A percentile compares a stretch with the other conserved stretches of the same genome.
These are phyloP conservation scores for Enteromius argenteus DNA, from an alignment of 2,797 vertebrate species.

Conservation along the genomic window DNA sequence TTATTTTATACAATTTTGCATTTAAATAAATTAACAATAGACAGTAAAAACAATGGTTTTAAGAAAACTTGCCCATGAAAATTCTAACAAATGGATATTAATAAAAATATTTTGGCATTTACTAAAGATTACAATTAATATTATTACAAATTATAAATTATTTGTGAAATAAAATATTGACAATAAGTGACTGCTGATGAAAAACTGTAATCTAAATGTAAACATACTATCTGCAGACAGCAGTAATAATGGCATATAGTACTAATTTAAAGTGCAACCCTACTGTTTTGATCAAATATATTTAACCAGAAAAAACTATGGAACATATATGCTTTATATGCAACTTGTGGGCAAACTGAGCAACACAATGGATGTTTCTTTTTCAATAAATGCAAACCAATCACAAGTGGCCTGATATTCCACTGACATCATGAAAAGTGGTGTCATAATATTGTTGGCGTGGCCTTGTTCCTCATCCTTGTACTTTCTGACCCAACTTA, in stretches of 20 bases:
- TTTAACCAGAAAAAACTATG: not conserved
- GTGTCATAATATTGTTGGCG: slow-evolving; percentile 22
- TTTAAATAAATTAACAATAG: not conserved
- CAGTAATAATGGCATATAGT: not conserved
- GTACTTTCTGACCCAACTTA: not conserved
- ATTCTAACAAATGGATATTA: not conserved
- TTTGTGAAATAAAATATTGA: not conserved
- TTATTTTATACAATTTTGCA: not conserved
- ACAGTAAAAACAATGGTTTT: not conserved
- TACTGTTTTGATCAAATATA: not conserved
- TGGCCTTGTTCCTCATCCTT: not conserved
- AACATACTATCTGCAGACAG: not conserved
- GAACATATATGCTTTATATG: not conserved
- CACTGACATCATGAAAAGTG: not conserved
- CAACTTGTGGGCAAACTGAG: not conserved
- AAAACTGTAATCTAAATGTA: not conserved
- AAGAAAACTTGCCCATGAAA: not conserved
- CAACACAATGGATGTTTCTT: not conserved
- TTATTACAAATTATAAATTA: not conserved
- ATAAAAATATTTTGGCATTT: not conserved
- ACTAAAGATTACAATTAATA: not conserved
- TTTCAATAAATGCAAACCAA: not conserved
- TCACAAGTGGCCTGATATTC: not conserved
- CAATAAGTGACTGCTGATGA: not conserved
- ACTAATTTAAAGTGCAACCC: not conserved